These are phyloP conservation scores for Pipistrellus kuhlii DNA, from an alignment of 2,797 vertebrate genomes.

Conservation along the genomic window DNA sequence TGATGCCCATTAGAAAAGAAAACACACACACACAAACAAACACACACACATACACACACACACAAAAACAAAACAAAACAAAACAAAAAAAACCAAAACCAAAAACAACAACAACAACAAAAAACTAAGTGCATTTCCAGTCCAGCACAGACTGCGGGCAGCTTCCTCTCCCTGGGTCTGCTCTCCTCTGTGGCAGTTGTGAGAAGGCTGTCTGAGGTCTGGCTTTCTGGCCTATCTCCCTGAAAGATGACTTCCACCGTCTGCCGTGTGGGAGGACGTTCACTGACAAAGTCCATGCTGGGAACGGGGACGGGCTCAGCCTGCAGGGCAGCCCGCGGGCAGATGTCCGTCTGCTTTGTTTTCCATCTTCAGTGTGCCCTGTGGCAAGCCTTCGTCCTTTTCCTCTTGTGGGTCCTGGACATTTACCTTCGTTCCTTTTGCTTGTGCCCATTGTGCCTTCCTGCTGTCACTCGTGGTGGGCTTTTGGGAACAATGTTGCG, in stretches of 20 bases:
- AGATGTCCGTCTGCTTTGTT: slow-evolving; percentile 9
- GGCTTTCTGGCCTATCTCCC: background rate
- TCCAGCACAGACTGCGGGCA: background rate
- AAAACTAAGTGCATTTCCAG: background rate
- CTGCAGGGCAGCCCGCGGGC: background rate
- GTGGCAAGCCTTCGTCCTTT: slow-evolving; percentile 52
- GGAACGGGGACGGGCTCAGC: background rate
- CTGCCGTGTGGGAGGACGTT: background rate
- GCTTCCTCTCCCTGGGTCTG: background rate
- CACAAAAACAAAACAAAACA: too few relatives aligned
- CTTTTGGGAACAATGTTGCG: slow-evolving; percentile 62
- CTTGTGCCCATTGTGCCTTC: slow-evolving; percentile 6
- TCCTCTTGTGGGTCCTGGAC: background rate
- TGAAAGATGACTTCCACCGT: slow-evolving; percentile 5
- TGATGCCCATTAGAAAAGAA: background rate
- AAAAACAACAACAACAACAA: too few relatives aligned
- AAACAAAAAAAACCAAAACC: too few relatives aligned
- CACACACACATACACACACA: too few relatives aligned
- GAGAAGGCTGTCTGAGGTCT: background rate
- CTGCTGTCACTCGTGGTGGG: slow-evolving; percentile 39
- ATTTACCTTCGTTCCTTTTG: slow-evolving; percentile 44
- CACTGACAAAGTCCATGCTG: background rate
- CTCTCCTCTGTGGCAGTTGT: background rate
- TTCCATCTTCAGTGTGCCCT: background rate
- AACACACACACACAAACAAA: background rate